Evolutionary conservation across 2,797 vertebrate species (phyloP).

Genomic region (Simalia tracyae): DNA sequence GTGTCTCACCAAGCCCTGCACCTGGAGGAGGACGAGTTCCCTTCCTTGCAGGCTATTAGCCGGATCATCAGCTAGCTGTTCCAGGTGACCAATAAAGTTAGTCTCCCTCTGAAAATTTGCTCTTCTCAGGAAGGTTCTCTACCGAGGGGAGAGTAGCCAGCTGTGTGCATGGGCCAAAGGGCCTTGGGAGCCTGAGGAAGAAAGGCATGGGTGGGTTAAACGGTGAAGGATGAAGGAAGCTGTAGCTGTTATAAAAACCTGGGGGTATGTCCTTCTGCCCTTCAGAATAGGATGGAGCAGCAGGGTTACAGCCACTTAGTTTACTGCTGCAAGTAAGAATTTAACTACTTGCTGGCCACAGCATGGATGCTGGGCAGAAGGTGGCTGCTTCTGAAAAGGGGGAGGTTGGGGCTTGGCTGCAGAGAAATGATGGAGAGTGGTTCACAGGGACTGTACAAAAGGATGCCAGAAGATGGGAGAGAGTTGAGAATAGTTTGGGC

Average conservation of each 20-base stretch:
- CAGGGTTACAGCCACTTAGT: slow-evolving; percentile 9
- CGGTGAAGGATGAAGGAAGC: not conserved
- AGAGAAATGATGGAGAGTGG: slow-evolving; percentile 1
- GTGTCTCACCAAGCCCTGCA: slow-evolving; percentile 89
- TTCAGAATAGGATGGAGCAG: slow-evolving; percentile 10
- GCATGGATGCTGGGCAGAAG: not conserved
- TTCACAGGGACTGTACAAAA: not conserved
- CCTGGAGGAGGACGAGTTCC: slow-evolving; percentile 89
- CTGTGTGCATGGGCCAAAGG: not conserved
- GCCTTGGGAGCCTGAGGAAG: no score
- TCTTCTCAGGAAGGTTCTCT: slow-evolving; percentile 30
- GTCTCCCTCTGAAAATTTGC: slow-evolving; percentile 27
- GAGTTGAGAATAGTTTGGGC: slow-evolving; percentile 13
- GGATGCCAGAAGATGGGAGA: not conserved
- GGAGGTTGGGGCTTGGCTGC: not conserved
- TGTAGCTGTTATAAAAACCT: not conserved
- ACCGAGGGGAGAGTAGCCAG: not conserved
- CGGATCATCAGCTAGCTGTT: slow-evolving; percentile 91
- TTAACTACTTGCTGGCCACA: slow-evolving; percentile 19
- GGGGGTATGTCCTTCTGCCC: not conserved
- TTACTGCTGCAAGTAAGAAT: not conserved
- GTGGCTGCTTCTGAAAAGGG: not conserved
- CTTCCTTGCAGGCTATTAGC: slow-evolving; percentile 92
- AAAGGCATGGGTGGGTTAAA: no score
- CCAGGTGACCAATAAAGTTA: slow-evolving; percentile 27